Percentiles rank a stretch among this genome's conserved stretches.
Evolutionary conservation across 2,113 vertebrate genomes (phyloP).

Genomic region (Tupaia chinensis): DNA sequence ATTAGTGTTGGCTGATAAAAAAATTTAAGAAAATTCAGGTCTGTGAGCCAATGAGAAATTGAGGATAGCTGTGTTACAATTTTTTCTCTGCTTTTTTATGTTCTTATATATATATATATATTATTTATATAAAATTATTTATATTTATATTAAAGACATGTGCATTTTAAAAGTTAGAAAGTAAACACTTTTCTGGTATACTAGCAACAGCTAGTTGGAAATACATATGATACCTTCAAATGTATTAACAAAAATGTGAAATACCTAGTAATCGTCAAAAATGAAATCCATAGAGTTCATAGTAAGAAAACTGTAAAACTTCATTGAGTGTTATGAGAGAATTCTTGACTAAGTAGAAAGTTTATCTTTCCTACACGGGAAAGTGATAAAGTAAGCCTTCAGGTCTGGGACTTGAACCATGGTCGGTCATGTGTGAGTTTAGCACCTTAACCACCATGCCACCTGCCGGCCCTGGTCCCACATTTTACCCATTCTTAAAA

Average conservation of each 20-base stretch:
- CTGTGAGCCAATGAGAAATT: neutral
- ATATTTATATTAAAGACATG: neutral
- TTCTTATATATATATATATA: no score
- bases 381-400: no score
- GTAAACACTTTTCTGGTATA: neutral
- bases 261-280: neutral
- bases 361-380: no score
- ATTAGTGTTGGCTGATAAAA: neutral
- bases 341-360: neutral
- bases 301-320: neutral
- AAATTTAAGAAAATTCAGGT: slow-evolving; percentile 40
- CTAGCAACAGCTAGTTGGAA: neutral
- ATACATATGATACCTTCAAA: neutral
- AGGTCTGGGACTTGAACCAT: no score
- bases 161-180: slow-evolving; percentile 6
- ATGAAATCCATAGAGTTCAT: neutral
- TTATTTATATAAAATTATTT: no score
- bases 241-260: slow-evolving; percentile 7
- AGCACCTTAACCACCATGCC: no score
- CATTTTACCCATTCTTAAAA: no score
- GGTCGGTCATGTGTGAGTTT: no score
- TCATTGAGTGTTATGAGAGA: neutral
- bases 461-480: no score
- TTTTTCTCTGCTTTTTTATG: slow-evolving; percentile 11
- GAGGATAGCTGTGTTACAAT: neutral